phyloP scores from a whole-genome alignment of 2,888 invertebrate species.

The Lasiommata megera region DNA sequence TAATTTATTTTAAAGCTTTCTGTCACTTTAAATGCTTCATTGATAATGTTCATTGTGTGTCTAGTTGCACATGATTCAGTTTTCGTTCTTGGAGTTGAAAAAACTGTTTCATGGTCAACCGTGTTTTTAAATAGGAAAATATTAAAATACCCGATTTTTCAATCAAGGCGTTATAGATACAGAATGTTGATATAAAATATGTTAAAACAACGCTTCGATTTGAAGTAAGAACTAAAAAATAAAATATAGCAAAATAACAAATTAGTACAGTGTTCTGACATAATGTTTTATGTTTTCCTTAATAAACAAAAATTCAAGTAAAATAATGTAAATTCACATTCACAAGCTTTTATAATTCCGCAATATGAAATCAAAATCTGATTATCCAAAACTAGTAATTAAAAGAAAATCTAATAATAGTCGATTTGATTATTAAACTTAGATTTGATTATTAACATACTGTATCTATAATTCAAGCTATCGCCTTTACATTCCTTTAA shows the following conservation, averaged over 20 bases:
- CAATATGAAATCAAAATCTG: no score
- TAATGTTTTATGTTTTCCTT: no score
- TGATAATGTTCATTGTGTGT: constrained; percentile 33
- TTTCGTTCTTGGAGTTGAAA: constrained; percentile 8
- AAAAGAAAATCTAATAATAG: no score
- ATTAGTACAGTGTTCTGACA: no score
- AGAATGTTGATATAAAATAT: neutral
- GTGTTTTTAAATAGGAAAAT: neutral
- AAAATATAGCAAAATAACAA: neutral
- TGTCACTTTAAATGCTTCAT: constrained; percentile 54
- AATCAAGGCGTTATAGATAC: constrained; percentile 10
- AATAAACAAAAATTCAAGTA: no score
- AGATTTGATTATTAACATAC: neutral
- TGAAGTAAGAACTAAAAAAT: no score
- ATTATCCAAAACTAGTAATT: no score
- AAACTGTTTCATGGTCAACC: constrained; percentile 15
- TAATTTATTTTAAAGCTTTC: constrained; percentile 55
- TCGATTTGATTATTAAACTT: no score
- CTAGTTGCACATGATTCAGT: constrained; percentile 48
- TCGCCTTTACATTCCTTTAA: neutral
- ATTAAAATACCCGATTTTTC: neutral
- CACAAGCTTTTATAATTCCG: no score
- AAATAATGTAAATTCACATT: no score
- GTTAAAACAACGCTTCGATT: no score
- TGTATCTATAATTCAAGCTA: constrained; percentile 11